Evolutionary conservation across 2,888 invertebrate genomes (phyloP).

Genomic region (Aphrophora alni): DNA sequence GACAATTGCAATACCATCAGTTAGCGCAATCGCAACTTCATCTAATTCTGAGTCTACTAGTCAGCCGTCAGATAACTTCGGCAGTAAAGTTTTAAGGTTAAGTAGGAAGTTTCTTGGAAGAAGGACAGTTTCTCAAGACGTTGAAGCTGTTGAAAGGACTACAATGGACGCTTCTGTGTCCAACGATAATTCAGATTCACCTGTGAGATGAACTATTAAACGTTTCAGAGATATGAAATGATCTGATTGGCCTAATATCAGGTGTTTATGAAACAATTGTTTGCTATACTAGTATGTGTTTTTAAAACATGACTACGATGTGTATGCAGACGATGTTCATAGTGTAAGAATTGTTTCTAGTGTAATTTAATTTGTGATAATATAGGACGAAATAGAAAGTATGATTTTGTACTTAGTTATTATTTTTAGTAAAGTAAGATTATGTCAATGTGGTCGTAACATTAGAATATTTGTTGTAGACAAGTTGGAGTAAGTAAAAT

Average conservation of each 20-base stretch:
- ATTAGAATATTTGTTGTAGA: too few species aligned
- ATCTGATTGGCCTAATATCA: neutral
- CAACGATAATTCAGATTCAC: neutral
- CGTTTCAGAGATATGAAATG: neutral
- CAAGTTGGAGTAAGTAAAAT: too few species aligned
- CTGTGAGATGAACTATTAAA: neutral
- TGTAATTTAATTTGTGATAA: neutral
- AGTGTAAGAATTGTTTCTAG: neutral
- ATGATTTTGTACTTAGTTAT: neutral
- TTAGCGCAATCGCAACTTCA: neutral
- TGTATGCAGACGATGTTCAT: too few species aligned
- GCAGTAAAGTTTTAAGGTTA: constrained; percentile 32
- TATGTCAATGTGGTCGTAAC: neutral
- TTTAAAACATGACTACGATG: neutral
- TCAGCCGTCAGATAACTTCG: constrained; percentile 32
- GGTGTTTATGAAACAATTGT: neutral
- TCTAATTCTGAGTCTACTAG: constrained; percentile 14
- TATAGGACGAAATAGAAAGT: neutral
- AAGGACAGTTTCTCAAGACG: neutral
- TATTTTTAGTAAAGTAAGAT: neutral
- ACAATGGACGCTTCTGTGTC: neutral
- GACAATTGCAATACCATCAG: neutral
- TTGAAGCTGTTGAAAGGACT: neutral
- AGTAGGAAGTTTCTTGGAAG: constrained; percentile 34
- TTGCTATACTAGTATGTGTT: neutral